Conservation (phyloP, 2,797 vertebrate genomes). For the Epinephelus malabaricus region DNA sequence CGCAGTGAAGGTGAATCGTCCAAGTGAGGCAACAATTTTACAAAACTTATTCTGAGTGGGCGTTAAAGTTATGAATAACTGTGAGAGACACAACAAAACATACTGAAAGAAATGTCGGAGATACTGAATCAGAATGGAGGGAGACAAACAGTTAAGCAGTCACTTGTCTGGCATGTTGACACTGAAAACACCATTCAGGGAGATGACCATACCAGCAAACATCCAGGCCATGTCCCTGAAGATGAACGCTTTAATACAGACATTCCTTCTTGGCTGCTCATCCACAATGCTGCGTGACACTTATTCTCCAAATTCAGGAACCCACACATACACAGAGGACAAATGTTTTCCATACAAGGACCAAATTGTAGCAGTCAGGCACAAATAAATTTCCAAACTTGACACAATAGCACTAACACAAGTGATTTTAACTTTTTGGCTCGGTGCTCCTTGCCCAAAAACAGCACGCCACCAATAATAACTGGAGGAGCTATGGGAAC, state of each 20-base stretch:
- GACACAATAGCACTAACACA: slow-evolving; percentile 38
- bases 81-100: not conserved
- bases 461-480: slow-evolving; percentile 19
- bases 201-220: slow-evolving; percentile 45
- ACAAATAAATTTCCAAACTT: slow-evolving; percentile 36
- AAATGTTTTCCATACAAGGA: slow-evolving; percentile 25
- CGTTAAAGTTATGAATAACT: not conserved
- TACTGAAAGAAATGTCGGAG: not conserved
- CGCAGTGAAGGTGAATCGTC: not conserved
- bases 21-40: not conserved
- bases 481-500: not conserved
- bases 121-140: slow-evolving; percentile 1
- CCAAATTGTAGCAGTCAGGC: slow-evolving; percentile 24
- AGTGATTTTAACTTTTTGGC: slow-evolving; percentile 27
- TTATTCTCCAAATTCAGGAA: slow-evolving; percentile 49
- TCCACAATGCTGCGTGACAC: slow-evolving; percentile 30
- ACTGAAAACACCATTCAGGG: slow-evolving; percentile 39
- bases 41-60: not conserved
- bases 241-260: slow-evolving; percentile 53
- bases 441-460: slow-evolving; percentile 6
- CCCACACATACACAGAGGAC: slow-evolving; percentile 33
- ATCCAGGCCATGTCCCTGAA: slow-evolving; percentile 37
- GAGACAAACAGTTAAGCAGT: slow-evolving; percentile 14
- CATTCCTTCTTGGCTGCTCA: slow-evolving; percentile 65
- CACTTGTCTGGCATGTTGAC: slow-evolving; percentile 57